Evolutionary conservation across 2,888 invertebrate genomes (phyloP), one percentile per base, ranked within the genome.

Genomic region (Dasypolia templi): DNA sequence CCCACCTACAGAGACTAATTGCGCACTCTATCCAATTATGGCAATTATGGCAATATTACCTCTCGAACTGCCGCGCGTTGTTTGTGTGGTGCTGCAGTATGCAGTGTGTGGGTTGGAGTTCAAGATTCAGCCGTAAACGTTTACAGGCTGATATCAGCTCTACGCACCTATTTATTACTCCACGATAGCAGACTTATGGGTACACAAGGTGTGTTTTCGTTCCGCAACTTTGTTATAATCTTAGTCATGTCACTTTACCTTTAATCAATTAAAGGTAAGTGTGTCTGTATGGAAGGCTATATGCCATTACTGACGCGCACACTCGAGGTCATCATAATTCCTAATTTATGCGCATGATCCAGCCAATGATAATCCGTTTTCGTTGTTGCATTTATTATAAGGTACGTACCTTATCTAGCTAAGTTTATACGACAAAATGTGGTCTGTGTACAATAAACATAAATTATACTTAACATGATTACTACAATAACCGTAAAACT

Each of bases 161-260:
- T 3, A 73, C 46, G 55, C 82, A 77, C 75, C 71, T 77, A 86
- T 66, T 64, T 63, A 55, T 65, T 67, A 68, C 63, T 63, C 58
- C 49, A 17, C 76, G 65, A 64, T 64, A 77, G 58, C 75, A 84
- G 66, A 84, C 85, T 83, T 75, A 84, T 79, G 75, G 42, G 83
- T 89, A 87, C 86, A 86, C 89, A 89, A 84, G 84, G 63, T 59
- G 66, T 87, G 86, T 89, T 88, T 87, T 87, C 79, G 79, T 72
- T 81, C 64, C 61, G 82, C 89, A 84, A 89, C 89, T 75, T 82
- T 88, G 89, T 89, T 73, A 74, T 58, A 75, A 81, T 86, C 77
- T 77, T 70, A 65, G n/a, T 58, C 72, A 63, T 58, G 14, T 75
- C 62, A 76, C 61, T 77, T 56, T 83, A 77, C 75, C 78, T 82